These are phyloP conservation scores for Erithacus rubecula DNA, from an alignment of 2,797 vertebrate species.

Conservation along the genomic window DNA sequence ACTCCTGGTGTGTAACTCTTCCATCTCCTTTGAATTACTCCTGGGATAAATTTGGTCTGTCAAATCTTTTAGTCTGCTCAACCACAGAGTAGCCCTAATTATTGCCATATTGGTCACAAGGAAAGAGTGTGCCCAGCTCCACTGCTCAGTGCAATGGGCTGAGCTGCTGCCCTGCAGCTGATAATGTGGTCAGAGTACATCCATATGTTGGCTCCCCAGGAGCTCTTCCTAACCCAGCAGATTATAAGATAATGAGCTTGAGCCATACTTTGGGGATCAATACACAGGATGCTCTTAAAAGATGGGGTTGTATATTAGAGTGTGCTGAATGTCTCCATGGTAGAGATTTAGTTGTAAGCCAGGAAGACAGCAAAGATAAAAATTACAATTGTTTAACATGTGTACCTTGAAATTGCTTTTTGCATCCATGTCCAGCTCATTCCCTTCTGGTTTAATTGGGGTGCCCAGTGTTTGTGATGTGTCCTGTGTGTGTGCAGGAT, in stretches of 20 bases:
- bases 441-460: neutral
- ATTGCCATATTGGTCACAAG: neutral
- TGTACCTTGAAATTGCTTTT: neutral
- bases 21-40: neutral
- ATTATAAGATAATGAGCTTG: neutral
- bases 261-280: neutral
- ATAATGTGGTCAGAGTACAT: slow-evolving; percentile 1
- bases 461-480: neutral
- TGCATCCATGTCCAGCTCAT: neutral
- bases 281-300: slow-evolving; percentile 14
- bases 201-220: slow-evolving; percentile 37
- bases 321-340: neutral
- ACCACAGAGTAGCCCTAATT: neutral
- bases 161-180: slow-evolving; percentile 7
- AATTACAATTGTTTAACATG: neutral
- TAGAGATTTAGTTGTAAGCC: neutral
- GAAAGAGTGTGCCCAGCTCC: neutral
- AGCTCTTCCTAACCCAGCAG: slow-evolving; percentile 20
- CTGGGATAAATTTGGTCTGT: neutral
- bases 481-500: neutral
- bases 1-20: neutral
- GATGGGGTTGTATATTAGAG: neutral
- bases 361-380: neutral
- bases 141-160: neutral
- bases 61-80: neutral